Evolutionary conservation across 1,140 invertebrate genomes (phyloP).

Genomic region (Diorhabda sublineata): DNA sequence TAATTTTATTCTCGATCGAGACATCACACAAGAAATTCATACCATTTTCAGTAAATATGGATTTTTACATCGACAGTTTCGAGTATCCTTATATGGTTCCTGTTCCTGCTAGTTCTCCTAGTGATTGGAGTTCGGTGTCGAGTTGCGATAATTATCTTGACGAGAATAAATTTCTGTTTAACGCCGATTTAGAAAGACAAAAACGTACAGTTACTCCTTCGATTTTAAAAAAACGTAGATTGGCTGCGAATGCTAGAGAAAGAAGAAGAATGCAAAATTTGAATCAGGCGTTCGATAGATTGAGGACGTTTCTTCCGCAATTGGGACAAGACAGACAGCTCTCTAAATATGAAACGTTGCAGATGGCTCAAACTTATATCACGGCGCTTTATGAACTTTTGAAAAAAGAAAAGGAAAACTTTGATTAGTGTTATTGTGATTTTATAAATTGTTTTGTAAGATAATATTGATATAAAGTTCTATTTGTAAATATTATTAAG

Average conservation of each 20-base stretch:
- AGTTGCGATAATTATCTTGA: neutral
- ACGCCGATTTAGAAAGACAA: neutral
- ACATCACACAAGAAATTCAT: neutral
- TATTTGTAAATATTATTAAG: too few species aligned
- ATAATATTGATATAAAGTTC: too few species aligned
- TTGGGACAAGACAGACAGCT: slow-evolving; percentile 73
- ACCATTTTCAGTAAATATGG: neutral
- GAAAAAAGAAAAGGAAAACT: slow-evolving; percentile 6
- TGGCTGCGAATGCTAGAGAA: slow-evolving; percentile 75
- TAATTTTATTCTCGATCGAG: neutral
- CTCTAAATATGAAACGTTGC: slow-evolving; percentile 83
- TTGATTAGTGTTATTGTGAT: neutral
- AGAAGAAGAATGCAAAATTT: slow-evolving; percentile 76
- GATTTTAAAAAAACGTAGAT: slow-evolving; percentile 57
- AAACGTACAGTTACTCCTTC: neutral
- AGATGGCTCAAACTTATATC: slow-evolving; percentile 87
- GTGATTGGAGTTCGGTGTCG: neutral
- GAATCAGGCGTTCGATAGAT: slow-evolving; percentile 73
- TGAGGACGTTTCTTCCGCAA: slow-evolving; percentile 76
- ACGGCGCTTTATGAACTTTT: slow-evolving; percentile 64
- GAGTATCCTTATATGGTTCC: neutral
- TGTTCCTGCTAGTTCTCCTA: neutral
- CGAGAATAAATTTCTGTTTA: neutral
- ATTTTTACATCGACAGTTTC: neutral
- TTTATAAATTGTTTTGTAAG: too few species aligned